Percentiles rank a stretch among this genome's conserved stretches.
Conservation (phyloP, 2,888 invertebrate genomes). For the Cetonia aurata region DNA sequence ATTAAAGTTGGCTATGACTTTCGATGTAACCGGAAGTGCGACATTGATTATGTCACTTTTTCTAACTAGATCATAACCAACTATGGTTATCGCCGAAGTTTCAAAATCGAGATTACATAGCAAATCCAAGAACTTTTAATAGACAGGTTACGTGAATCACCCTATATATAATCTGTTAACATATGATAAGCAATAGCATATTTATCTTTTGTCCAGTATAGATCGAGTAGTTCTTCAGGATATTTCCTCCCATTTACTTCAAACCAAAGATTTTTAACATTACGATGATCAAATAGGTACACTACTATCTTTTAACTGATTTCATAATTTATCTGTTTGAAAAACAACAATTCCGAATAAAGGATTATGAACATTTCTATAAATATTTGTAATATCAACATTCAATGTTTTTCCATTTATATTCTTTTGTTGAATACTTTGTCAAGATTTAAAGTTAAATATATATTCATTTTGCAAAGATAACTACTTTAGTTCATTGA, state of each 20-base stretch:
- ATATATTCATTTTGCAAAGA: background rate
- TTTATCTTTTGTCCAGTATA: constrained; percentile 13
- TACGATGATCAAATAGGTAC: background rate
- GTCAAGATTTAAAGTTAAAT: constrained; percentile 12
- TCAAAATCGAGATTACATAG: no score
- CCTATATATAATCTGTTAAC: constrained; percentile 8
- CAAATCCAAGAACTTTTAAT: no score
- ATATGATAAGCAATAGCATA: constrained; percentile 7
- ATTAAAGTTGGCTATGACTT: no score
- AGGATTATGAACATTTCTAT: constrained; percentile 11
- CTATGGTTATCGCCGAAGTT: no score
- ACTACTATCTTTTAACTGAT: background rate
- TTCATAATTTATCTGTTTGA: constrained; percentile 6
- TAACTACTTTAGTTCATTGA: constrained; percentile 10
- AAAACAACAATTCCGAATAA: constrained; percentile 17
- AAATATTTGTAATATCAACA: constrained; percentile 7
- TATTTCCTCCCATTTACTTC: background rate
- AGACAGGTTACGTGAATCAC: no score
- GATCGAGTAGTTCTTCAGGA: constrained; percentile 5
- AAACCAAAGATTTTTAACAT: constrained; percentile 19
- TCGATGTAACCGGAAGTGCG: no score
- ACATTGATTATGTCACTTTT: no score
- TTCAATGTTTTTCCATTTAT: constrained; percentile 3
- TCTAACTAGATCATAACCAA: no score
- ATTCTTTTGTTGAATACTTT: constrained; percentile 4